phyloP scores from a whole-genome alignment of 2,113 vertebrate species.

The Onychostoma macrolepis region DNA sequence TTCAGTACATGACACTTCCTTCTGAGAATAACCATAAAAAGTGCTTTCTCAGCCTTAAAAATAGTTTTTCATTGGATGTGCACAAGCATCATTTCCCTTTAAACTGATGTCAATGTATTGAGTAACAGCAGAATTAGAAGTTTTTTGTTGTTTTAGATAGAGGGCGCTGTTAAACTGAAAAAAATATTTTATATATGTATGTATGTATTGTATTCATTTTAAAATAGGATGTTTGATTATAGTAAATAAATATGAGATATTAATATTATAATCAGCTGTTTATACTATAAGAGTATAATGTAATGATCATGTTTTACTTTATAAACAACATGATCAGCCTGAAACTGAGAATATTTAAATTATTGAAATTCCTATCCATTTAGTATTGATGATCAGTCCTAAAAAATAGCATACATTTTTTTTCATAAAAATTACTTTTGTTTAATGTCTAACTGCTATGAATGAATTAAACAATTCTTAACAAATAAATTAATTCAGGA shows the following conservation, averaged over 20 bases:
- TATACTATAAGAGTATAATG: too few species aligned
- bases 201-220: neutral
- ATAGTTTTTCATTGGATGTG: neutral
- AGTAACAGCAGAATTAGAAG: neutral
- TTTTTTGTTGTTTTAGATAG: neutral
- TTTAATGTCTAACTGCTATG: neutral
- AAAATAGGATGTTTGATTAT: neutral
- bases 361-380: too few species aligned
- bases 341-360: too few species aligned
- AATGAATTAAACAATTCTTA: neutral
- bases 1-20: neutral
- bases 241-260: neutral
- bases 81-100: neutral
- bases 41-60: conserved; percentile 2
- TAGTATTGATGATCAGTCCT: too few species aligned
- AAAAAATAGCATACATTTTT: too few species aligned
- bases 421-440: too few species aligned
- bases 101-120: neutral
- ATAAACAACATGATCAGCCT: too few species aligned
- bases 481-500: neutral
- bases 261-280: neutral
- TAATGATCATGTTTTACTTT: too few species aligned
- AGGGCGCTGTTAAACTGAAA: neutral
- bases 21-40: neutral
- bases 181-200: neutral